Base-by-base conservation (phyloP, 2,113 vertebrate genomes). In the Cyrtonyx montezumae region DNA sequence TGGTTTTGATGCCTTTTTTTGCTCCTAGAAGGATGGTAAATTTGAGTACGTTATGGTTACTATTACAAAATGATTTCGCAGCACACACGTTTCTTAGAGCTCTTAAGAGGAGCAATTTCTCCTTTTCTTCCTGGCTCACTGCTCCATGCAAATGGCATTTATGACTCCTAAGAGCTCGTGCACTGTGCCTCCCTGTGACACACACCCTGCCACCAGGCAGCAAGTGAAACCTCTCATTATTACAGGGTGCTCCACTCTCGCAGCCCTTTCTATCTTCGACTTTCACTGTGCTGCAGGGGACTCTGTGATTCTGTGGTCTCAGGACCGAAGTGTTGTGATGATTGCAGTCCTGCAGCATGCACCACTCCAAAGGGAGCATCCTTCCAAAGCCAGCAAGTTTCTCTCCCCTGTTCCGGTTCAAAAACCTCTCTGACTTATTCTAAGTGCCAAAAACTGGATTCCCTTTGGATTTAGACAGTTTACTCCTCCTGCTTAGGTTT, bases 81-180 rank as follows among this genome's bases (percentile, higher is more conserved):
- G 9, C 42, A 28, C 40, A 8, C 53, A 8, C 7, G 7, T 11
- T 56, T 51, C 59, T 9, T 8, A 16, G 4, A 69, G 37, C 28
- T 40, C 58, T 3, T 42, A 0, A 0, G 7, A n/a, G 40, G 14
- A 49, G 19, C 43, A 13, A 11, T 26, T 81, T 17, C 51, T 45
- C 62, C 26, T 40, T 30, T 25, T 23, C 62, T 26, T 26, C 37
- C 91, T 63, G 46, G 20, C 74, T 75, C 74, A 7, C 1, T 62
- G 73, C 42, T 51, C 66, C 36, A 28, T 2, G 30, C 26, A 51
- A 28, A 85, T 49, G 32, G 7, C 43, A 61, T 2, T 46, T 22
- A 6, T 1, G 2, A 4, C 6, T 61, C 73, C 84, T 28, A 2
- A 4, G 36, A 66, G 14, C 3, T 18, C 13, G 2, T 0, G 11